These are phyloP conservation scores for Pediacus dermestoides DNA, from an alignment of 2,888 invertebrate genomes.

Conservation along the genomic window DNA sequence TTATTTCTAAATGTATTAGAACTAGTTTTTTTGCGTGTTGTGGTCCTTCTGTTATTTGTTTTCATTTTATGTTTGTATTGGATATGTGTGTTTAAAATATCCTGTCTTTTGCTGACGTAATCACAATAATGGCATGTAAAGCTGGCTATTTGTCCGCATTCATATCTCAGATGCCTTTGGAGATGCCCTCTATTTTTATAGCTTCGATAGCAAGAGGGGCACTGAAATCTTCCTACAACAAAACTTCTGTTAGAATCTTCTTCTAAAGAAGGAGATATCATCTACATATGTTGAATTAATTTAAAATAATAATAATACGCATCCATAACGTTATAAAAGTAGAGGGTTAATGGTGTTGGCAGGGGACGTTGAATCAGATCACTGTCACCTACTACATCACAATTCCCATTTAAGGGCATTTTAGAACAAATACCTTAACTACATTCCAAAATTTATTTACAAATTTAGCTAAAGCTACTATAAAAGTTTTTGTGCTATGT, in stretches of 20 bases:
- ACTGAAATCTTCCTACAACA: not conserved
- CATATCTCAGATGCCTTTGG: constrained; percentile 18
- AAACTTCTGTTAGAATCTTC: no score
- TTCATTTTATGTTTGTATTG: no score
- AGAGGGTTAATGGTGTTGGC: no score
- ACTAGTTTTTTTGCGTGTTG: no score
- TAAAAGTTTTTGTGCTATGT: not conserved
- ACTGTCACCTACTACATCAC: no score
- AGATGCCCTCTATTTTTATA: constrained; percentile 19
- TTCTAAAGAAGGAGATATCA: no score
- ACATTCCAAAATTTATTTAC: not conserved
- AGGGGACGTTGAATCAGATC: no score
- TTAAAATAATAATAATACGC: no score
- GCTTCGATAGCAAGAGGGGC: constrained; percentile 11
- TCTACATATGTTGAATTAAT: no score
- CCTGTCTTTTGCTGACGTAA: constrained; percentile 15
- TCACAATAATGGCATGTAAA: constrained; percentile 14
- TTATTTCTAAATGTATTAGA: no score
- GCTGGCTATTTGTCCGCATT: constrained; percentile 13
- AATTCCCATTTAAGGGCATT: not conserved
- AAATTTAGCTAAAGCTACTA: not conserved
- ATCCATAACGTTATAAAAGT: no score
- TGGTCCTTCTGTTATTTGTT: no score
- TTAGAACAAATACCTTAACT: not conserved
- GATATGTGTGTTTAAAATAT: constrained; percentile 14